Evolutionary conservation across 1,140 invertebrate species (phyloP), one percentile per base, ranked within the genome.

Genomic region (Drosophila sturtevanti): DNA sequence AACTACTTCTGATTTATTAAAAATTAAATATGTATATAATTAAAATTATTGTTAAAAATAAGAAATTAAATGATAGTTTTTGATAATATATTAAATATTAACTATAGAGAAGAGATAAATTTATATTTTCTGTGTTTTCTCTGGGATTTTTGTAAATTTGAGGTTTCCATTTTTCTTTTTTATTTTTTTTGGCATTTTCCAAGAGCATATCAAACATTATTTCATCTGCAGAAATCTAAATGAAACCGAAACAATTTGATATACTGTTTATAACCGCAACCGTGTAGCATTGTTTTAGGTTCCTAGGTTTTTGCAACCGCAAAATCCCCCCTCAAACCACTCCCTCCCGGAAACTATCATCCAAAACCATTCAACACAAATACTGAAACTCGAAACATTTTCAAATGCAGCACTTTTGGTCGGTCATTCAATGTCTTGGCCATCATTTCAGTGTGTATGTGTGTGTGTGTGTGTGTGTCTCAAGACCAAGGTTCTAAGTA

Each of bases 401-500:
- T 37, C 31, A 59, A 59, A 21, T 38, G 35, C 56, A 59, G 56
- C 56, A 34, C 27, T 34, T 16, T 54, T 14, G 24, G 52, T 31
- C 52, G 52, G 24, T 34, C 54, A 56, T 56, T 56, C 54, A 56
- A 56, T 56, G 54, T 56, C 54, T 56, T 56, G 54, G 27, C 54
- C 54, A 56, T 34, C 54, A 56, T n/a, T 56, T 24, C 22, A 52
- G 16, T 48, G 41, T 21, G 41, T 41, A 14, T 48, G 41, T 44
- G n/a, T 44, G 41, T 10, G 41, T 21, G 41, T 21, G 54, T 56
- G 58, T 60, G 31, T 21, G 21, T 24, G 67, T 72, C 63, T 31
- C 56, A 77, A 44, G 64, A 68, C 44, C 44, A 48, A 48, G 41
- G 41, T 48, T 48, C 41, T 48, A 48, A 48, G 41, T 48, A 48